These are phyloP conservation scores for Halichoeres trimaculatus DNA, from an alignment of 2,113 vertebrate species.

Conservation along the genomic window DNA sequence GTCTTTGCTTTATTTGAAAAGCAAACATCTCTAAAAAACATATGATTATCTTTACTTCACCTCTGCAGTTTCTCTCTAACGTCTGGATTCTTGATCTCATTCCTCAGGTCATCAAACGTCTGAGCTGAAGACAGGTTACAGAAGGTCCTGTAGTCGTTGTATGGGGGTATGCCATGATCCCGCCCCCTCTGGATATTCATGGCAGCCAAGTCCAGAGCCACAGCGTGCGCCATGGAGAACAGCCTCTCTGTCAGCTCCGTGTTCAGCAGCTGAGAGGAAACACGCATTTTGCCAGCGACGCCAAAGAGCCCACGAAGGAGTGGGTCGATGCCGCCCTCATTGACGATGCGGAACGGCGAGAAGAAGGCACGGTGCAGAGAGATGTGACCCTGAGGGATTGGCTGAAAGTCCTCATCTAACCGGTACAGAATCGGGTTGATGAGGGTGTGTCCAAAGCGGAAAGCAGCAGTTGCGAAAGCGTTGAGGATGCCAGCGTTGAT, in stretches of 20 bases:
- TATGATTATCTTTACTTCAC: slow-evolving; percentile 69
- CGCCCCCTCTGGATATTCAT: slow-evolving; percentile 97
- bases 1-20: neutral
- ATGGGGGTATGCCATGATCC: slow-evolving; percentile 96
- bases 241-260: slow-evolving; percentile 95
- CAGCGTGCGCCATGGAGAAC: slow-evolving; percentile 96
- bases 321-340: slow-evolving; percentile 97
- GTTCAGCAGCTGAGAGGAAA: slow-evolving; percentile 93
- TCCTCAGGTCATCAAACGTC: slow-evolving; percentile 92
- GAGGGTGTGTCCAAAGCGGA: slow-evolving; percentile 97
- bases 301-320: slow-evolving; percentile 95
- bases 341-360: slow-evolving; percentile 96
- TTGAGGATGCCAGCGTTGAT: slow-evolving; percentile 93
- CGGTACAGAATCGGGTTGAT: slow-evolving; percentile 95
- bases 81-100: slow-evolving; percentile 92
- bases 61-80: slow-evolving; percentile 93
- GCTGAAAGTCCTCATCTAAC: slow-evolving; percentile 91
- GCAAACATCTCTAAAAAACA: neutral
- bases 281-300: slow-evolving; percentile 94
- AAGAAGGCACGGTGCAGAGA: slow-evolving; percentile 98
- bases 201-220: slow-evolving; percentile 96
- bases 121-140: slow-evolving; percentile 94
- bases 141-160: slow-evolving; percentile 96
- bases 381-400: slow-evolving; percentile 92
- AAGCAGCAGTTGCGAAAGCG: slow-evolving; percentile 95